Evolutionary conservation across 2,888 invertebrate species (phyloP), one percentile per base, ranked within the genome.

Genomic region (Synanthedon vespiformis): DNA sequence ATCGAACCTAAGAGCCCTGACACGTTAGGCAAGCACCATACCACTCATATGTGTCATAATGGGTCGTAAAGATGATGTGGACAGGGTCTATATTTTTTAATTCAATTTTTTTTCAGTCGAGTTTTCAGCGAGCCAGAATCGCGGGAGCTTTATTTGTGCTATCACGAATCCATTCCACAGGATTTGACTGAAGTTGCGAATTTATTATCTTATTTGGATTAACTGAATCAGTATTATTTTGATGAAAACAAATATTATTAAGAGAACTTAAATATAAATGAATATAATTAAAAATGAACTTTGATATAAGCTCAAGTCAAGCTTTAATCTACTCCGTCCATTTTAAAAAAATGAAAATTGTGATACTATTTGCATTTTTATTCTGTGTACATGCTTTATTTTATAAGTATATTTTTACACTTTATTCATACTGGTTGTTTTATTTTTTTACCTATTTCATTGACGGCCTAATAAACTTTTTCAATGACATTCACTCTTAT

Each of bases 121-220:
- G 82, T 95, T 4, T 94, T 95, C 72, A 91, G 91, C 52, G 90
- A 91, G 53, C 95, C 95, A 0, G 90, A 92, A 65, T 90, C 92
- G 0, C 90, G 92, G 59, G 96, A 97, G 72, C 83, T 96, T 11
- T 97, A 95, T 68, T 90, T 97, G 48, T 97, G 97, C 75, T 95
- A 95, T 77, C 92, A 94, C 61, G 95, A 96, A 57, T 92, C 92
- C 27, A 90, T 94, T 12, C 95, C 96, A 0, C 96, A 97, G 77
- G 96, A 95, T 83, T 86, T 96, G 61, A 91, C 96, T 0, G 97
- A 97, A 88, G 89, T 97, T 65, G 95, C 96, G 5, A 96, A 95
- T 75, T 90, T 93, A 61, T 84, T 95, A 3, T 92, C 85, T 52
- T 90, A 87, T 75, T 81, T 86, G 58, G 85, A 86, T 60, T 85